Base-by-base conservation (phyloP, 2,888 invertebrate species). In the Palloptera scutellata region DNA sequence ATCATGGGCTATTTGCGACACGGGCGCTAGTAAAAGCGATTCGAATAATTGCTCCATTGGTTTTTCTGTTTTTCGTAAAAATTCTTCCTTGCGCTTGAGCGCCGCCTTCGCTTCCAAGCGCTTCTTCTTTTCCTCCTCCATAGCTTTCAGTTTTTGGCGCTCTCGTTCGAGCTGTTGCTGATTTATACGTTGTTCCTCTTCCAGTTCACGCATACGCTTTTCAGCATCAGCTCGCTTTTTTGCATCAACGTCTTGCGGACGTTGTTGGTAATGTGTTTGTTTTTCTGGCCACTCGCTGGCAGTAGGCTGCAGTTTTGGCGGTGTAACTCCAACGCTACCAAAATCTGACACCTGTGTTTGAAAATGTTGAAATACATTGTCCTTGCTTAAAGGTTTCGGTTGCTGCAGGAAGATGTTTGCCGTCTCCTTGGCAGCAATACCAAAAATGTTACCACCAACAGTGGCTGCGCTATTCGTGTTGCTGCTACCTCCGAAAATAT, bases 101-200 rank as follows among this genome's bases (percentile, higher is more conserved):
- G 41, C 65, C 1, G 45, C 51, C 57, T 69, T 61, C 54, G 72
- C 62, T 15, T 67, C 57, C 15, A 51, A 53, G 20, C 61, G 66
- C 8, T 59, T 61, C 15, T 70, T 30, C 62, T 57, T 52, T 54
- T 70, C 58, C 19, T 72, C 65, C 65, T 75, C 71, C 0, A 73
- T 41, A 20, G 65, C 70, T 20, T 60, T 73, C 9, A 55, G 42
- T 59, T 70, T 70, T 64, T 70, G 52, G 1, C 64, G 61, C 70
- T 73, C 77, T 64, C 70, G 76, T 66, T 79, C 78, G 69, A 67
- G 55, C 67, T 72, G 72, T 66, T 72, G 74, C 66, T 67, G 70
- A 72, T 71, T 71, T 62, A 71, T 61, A 64, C 74, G 60, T 61
- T 70, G 74, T 72, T 75, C 66, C 70, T 78, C 74, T 72, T 77